Base-by-base conservation (phyloP, 2,888 invertebrate genomes). In the Meganola albula region DNA sequence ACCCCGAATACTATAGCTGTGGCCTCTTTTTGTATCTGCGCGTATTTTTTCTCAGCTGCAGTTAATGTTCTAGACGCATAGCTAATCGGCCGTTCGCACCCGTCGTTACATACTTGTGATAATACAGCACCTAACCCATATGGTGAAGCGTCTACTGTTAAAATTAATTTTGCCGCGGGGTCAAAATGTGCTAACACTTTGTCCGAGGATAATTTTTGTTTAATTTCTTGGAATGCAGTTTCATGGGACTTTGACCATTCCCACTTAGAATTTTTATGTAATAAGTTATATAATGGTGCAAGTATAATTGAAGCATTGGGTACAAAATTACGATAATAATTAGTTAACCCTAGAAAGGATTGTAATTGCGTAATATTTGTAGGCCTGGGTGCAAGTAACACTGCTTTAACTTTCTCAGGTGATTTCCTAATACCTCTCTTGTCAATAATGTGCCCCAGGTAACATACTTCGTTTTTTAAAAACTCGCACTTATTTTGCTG, bases 401-500 rank as follows among this genome's bases (percentile, higher is more conserved):
- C 7, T n/a, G 14, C 14, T 26, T 4, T 4, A 1, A 14, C 14
- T 26, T 26, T 26, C 6, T 26, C 14, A 1, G 26, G 26, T 8
- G 26, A 26, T 16, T 26, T 26, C 7, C 9, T 26, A 1, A 40
- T 5, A 0, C 48, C 48, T 6, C 26, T 2, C 9, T 23, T 41
- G 21, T 39, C 27, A 10, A 41, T 47, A 2, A 22, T 23, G 13
- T 40, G 23, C 0, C 44, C 42, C 6, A 48, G 18, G 14, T 48
- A 47, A 6, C 5, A n/a, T n/a, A n/a, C n/a, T n/a, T n/a, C n/a
- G n/a, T n/a, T n/a, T n/a, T n/a, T n/a, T n/a, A n/a, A n/a, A 10
- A 41, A 47, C 10, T 30, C 36, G 12, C 44, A 48, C 14, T 48
- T 48, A n/a, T 29, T 29, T 12, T 20, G 31, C 24, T 34, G 36